Base-by-base conservation (phyloP, 2,113 vertebrate genomes). In the Rhagologus leucostigma region DNA sequence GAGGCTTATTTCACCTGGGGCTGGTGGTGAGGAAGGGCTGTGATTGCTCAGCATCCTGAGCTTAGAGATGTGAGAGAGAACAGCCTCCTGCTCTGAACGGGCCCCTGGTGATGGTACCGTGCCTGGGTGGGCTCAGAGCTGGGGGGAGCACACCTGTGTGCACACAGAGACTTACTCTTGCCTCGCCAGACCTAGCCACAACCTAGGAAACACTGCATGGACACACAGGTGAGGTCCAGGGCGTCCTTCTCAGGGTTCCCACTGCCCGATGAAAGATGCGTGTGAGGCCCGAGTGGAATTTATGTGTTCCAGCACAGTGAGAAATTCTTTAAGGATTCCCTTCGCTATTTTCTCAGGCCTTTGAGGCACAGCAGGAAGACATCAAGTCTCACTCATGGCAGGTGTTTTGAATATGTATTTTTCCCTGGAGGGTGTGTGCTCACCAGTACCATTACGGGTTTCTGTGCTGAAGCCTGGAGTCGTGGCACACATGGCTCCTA, bases 131-230 rank as follows among this genome's bases (percentile, higher is more conserved):
- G 77, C 1, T 33, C 42, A 27, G 44, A 29, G 19, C 29, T 71
- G 23, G 44, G 42, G 39, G 64, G 39, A 32, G 29, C 12, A 8
- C 49, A 6, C 27, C 13, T 4, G 37, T 1, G 4, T 10, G 39
- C 57, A 12, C 15, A 2, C 56, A 23, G 19, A 55, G 3, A 32
- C 12, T n/a, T 4, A 3, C 46, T 10, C 35, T 7, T 13, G 35
- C 19, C 77, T 15, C 7, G 41, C 27, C 47, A 62, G 18, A 41
- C 14, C 16, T 10, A 24, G 8, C n/a, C 46, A 35, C 74, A 26
- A 0, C 6, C 22, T 2, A 22, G 37, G 13, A 37, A 20, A 30
- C 3, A 1, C 0, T 4, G 18, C 6, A 3, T 1, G 26, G 9
- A 17, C 70, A 59, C 59, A 6, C n/a, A 12, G 59, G 52, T 2